phyloP scores from a whole-genome alignment of 1,140 invertebrate genomes.

The Temnothorax nylanderi region DNA sequence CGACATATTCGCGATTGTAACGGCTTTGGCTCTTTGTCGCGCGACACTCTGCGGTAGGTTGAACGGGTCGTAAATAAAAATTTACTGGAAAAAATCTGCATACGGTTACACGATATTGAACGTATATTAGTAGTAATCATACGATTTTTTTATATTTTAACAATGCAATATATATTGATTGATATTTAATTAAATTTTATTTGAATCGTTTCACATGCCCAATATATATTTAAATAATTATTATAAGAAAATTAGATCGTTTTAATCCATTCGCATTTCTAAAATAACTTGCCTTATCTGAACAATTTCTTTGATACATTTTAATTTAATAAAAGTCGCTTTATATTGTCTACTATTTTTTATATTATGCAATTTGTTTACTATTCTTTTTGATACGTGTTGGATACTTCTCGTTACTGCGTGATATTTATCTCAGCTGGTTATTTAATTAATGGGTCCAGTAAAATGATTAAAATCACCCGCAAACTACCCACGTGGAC shows the following conservation, averaged over 20 bases:
- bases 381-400: background rate
- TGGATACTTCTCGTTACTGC: constrained; percentile 26
- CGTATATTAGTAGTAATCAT: background rate
- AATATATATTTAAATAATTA: background rate
- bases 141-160: background rate
- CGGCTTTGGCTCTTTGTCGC: constrained; percentile 48
- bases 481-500: constrained; percentile 71
- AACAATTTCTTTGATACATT: background rate
- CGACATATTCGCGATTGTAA: constrained; percentile 51
- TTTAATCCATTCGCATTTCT: background rate
- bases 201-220: background rate
- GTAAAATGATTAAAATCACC: constrained; percentile 73
- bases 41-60: constrained; percentile 48
- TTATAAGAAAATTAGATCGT: background rate
- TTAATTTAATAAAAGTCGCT: background rate
- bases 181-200: background rate
- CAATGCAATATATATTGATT: background rate
- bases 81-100: constrained; percentile 21
- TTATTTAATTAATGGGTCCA: constrained; percentile 61
- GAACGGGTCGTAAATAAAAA: constrained; percentile 50
- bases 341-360: background rate
- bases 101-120: background rate
- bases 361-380: background rate
- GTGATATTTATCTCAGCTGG: constrained; percentile 46
- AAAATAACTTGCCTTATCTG: background rate